Conservation (phyloP, 2,113 vertebrate species). For the Periophthalmus modestus region DNA sequence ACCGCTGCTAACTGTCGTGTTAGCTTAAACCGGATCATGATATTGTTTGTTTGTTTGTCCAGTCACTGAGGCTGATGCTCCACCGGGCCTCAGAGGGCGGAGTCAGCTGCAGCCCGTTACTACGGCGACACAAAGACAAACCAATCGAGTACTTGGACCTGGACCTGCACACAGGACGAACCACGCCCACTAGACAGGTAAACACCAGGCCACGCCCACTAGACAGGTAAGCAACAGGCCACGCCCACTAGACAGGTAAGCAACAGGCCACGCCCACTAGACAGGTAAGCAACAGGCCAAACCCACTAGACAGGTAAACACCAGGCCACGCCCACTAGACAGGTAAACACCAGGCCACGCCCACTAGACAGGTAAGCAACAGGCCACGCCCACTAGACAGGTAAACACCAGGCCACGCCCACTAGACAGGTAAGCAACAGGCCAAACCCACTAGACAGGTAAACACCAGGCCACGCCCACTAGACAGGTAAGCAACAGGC, state of each 20-base stretch:
- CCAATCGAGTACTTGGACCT: conserved; percentile 92
- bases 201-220: not conserved
- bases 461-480: too few species aligned
- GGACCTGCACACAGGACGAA: conserved; percentile 87
- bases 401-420: too few species aligned
- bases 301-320: too few species aligned
- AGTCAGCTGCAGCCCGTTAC: conserved; percentile 83
- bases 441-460: too few species aligned
- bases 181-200: conserved; percentile 86
- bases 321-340: too few species aligned
- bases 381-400: not conserved
- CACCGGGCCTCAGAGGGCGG: conserved; percentile 80
- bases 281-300: not conserved
- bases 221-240: not conserved
- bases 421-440: not conserved
- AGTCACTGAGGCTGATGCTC: conserved; percentile 68
- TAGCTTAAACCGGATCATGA: too few species aligned
- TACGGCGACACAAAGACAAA: conserved; percentile 82
- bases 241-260: too few species aligned
- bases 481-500: too few species aligned
- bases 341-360: too few species aligned
- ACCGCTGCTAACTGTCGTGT: too few species aligned
- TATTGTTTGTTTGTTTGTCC: not conserved
- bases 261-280: too few species aligned
- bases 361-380: too few species aligned